Conservation (phyloP, 2,797 vertebrate genomes). For the Spinibarbus caldwelli region DNA sequence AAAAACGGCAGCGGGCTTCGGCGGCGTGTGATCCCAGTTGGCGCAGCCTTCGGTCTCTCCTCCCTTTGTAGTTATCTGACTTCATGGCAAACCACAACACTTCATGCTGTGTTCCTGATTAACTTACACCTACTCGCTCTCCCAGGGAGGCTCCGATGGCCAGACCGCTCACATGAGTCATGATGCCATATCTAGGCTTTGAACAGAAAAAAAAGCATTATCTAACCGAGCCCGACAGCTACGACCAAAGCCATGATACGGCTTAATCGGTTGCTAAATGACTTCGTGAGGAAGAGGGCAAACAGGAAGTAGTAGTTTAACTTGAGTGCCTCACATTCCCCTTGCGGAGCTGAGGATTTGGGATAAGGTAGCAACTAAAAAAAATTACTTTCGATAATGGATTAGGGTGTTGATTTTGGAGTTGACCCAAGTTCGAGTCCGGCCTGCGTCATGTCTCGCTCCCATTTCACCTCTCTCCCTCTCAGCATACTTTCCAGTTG, state of each 20-base stretch:
- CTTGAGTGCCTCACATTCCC: slow-evolving; percentile 3
- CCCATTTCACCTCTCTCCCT: neutral
- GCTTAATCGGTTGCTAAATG: slow-evolving; percentile 63
- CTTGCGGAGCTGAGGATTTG: slow-evolving; percentile 30
- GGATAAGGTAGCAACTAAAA: slow-evolving; percentile 3
- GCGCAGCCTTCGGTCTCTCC: slow-evolving; percentile 48
- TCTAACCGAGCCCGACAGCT: slow-evolving; percentile 62
- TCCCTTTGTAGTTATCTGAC: slow-evolving; percentile 73
- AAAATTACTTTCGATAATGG: slow-evolving; percentile 15
- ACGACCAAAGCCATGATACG: slow-evolving; percentile 55
- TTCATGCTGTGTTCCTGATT: slow-evolving; percentile 78
- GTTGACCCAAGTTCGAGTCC: neutral
- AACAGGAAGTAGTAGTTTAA: slow-evolving; percentile 5
- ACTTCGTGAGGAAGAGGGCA: slow-evolving; percentile 28
- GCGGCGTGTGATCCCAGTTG: slow-evolving; percentile 62
- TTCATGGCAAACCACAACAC: slow-evolving; percentile 71
- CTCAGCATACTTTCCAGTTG: neutral
- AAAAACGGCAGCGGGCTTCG: slow-evolving; percentile 72
- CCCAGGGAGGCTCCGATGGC: slow-evolving; percentile 68
- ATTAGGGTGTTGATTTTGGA: neutral
- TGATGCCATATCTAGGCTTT: slow-evolving; percentile 63
- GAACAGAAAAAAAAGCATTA: slow-evolving; percentile 11
- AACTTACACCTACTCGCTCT: slow-evolving; percentile 79
- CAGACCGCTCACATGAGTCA: slow-evolving; percentile 71
- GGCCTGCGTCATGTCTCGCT: neutral